A percentile compares a stretch with the other conserved stretches of the same genome.
phyloP scores from a whole-genome alignment of 1,140 invertebrate genomes.

The Drosophila ercepeae region DNA sequence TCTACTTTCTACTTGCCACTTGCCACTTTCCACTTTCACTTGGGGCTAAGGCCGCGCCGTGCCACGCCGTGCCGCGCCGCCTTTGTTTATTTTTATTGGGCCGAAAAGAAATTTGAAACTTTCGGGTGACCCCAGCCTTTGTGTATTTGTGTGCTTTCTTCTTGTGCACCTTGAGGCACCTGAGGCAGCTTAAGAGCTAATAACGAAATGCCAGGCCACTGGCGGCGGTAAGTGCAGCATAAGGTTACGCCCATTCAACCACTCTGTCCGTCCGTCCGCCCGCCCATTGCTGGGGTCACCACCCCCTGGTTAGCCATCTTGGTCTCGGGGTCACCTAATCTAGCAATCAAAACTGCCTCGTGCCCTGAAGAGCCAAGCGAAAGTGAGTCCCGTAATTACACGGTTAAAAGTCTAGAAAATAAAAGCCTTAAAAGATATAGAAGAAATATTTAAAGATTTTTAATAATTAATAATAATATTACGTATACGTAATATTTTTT shows the following conservation, averaged over 20 bases:
- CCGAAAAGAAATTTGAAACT: slow-evolving; percentile 64
- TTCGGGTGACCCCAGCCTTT: slow-evolving; percentile 21
- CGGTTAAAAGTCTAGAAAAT: not conserved
- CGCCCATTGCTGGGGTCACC: slow-evolving; percentile 3
- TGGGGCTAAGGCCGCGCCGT: no score
- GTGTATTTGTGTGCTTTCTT: slow-evolving; percentile 1
- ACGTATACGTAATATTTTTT: no score
- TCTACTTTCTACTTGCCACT: no score
- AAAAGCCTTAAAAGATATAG: not conserved
- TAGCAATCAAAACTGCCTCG: slow-evolving; percentile 37
- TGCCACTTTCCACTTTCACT: not conserved
- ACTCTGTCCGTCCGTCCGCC: no score
- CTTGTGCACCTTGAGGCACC: slow-evolving; percentile 32
- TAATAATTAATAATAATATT: no score
- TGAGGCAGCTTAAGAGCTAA: slow-evolving; percentile 59
- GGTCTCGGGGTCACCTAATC: slow-evolving; percentile 32
- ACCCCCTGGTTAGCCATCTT: no score
- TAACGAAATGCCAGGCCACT: slow-evolving; percentile 47
- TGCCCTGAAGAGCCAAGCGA: not conserved
- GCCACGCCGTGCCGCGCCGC: no score
- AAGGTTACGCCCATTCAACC: slow-evolving; percentile 25
- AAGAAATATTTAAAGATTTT: not conserved
- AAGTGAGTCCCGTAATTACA: slow-evolving; percentile 34
- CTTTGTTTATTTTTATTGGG: slow-evolving; percentile 54
- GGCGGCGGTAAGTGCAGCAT: slow-evolving; percentile 35